These are phyloP conservation scores for Conops quadrifasciatus DNA, from an alignment of 2,888 invertebrate species.

Conservation along the genomic window DNA sequence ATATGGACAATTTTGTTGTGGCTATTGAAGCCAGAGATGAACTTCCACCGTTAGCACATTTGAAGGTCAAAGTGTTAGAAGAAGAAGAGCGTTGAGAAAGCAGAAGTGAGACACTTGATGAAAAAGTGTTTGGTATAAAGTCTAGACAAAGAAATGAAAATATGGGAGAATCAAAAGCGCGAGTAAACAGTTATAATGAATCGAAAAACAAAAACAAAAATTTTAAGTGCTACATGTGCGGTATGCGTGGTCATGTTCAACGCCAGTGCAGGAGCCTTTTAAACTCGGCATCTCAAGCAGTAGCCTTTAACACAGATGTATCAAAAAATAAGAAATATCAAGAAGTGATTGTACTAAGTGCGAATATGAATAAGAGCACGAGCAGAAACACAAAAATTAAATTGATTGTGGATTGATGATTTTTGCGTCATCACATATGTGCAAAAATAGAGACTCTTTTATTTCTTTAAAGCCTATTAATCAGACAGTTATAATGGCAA, in stretches of 20 bases:
- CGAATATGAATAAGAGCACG: neutral
- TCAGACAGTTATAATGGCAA: slow-evolving; percentile 12
- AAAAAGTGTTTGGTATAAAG: neutral
- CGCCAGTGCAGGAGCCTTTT: neutral
- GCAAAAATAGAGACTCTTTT: neutral
- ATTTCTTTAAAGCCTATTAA: slow-evolving; percentile 7
- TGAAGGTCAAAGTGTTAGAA: slow-evolving; percentile 1
- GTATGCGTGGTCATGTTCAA: neutral
- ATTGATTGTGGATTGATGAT: neutral
- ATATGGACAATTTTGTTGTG: slow-evolving; percentile 38
- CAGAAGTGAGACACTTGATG: neutral
- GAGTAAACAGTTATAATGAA: slow-evolving; percentile 3
- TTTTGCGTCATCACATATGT: slow-evolving; percentile 5
- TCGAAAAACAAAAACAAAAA: neutral
- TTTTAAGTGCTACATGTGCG: slow-evolving; percentile 4
- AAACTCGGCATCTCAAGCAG: neutral
- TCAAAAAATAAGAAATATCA: neutral
- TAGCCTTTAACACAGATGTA: neutral
- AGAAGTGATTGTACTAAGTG: neutral
- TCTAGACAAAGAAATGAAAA: neutral
- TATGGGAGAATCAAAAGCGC: no score
- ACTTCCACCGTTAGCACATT: slow-evolving; percentile 5
- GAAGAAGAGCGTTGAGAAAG: neutral
- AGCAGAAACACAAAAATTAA: no score
- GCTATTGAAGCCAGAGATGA: slow-evolving; percentile 38